A percentile compares a stretch with the other conserved stretches of the same genome.
Evolutionary conservation across 2,888 invertebrate species (phyloP).

Genomic region (Dichetophora obliterata): DNA sequence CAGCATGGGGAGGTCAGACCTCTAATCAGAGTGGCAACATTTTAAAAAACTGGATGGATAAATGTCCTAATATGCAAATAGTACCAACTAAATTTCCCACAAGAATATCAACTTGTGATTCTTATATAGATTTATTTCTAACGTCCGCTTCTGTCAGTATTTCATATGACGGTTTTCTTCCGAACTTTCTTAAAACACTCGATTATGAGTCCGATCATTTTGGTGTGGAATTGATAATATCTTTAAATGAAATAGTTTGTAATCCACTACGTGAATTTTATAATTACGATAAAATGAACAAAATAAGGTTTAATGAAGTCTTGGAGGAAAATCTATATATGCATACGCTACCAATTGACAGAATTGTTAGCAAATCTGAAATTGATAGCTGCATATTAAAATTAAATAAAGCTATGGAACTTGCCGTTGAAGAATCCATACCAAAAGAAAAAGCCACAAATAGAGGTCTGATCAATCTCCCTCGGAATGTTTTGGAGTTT

Average conservation of each 20-base stretch:
- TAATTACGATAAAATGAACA: not conserved
- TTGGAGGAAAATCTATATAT: too few relatives aligned
- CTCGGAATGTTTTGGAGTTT: too few relatives aligned
- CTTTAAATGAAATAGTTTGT: not conserved
- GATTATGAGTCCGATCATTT: constrained; percentile 1
- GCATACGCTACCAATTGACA: too few relatives aligned
- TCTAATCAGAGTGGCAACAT: not conserved
- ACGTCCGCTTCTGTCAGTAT: not conserved
- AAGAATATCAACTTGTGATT: not conserved
- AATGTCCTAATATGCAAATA: not conserved
- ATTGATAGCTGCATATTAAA: too few relatives aligned
- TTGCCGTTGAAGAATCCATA: too few relatives aligned
- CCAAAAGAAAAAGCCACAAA: too few relatives aligned
- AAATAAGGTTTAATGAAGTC: too few relatives aligned
- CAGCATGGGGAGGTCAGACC: too few relatives aligned
- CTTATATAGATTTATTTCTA: not conserved
- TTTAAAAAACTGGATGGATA: not conserved
- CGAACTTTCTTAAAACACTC: not conserved
- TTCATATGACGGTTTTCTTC: not conserved
- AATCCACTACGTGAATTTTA: not conserved
- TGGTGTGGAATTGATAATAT: constrained; percentile 1
- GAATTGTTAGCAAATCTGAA: too few relatives aligned
- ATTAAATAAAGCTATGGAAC: too few relatives aligned
- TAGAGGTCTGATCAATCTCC: too few relatives aligned
- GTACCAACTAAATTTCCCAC: not conserved